Conservation (phyloP, 2,888 invertebrate species). For the Hydriomena furcata region DNA sequence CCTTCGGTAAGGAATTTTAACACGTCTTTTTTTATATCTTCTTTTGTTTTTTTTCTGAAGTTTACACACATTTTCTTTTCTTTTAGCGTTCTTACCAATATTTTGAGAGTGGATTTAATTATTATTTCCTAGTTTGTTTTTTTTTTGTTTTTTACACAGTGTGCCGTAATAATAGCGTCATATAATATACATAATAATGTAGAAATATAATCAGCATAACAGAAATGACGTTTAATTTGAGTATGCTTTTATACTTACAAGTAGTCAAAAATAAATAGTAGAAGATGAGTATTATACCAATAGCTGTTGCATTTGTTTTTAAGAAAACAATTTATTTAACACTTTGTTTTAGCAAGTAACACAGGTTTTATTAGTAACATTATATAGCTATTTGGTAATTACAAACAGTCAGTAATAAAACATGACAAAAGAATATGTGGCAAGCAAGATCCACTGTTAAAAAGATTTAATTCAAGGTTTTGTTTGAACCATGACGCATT, state of each 20-base stretch:
- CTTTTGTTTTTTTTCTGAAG: constrained; percentile 65
- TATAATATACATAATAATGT: constrained; percentile 66
- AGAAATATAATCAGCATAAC: constrained; percentile 71
- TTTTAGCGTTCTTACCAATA: constrained; percentile 63
- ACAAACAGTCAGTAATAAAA: constrained; percentile 18
- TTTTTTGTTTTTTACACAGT: constrained; percentile 68
- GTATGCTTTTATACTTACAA: constrained; percentile 72
- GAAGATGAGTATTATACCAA: constrained; percentile 58
- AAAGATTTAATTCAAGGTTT: constrained; percentile 38
- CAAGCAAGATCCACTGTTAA: constrained; percentile 24
- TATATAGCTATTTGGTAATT: constrained; percentile 32
- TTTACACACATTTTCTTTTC: constrained; percentile 61
- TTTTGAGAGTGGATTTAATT: constrained; percentile 64
- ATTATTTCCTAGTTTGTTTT: constrained; percentile 64
- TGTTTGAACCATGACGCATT: constrained; percentile 38
- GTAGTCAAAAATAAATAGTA: constrained; percentile 68
- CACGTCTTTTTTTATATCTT: constrained; percentile 73
- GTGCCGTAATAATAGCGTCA: constrained; percentile 74
- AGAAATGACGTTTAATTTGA: constrained; percentile 71
- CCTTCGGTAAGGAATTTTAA: constrained; percentile 85
- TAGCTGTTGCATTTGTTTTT: constrained; percentile 61
- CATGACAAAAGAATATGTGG: constrained; percentile 22
- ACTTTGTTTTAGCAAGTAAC: constrained; percentile 37
- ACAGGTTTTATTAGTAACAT: constrained; percentile 32
- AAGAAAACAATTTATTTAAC: constrained; percentile 41